These are phyloP conservation scores for Papilio gigon DNA, from an alignment of 2,888 invertebrate genomes.

Conservation along the genomic window DNA sequence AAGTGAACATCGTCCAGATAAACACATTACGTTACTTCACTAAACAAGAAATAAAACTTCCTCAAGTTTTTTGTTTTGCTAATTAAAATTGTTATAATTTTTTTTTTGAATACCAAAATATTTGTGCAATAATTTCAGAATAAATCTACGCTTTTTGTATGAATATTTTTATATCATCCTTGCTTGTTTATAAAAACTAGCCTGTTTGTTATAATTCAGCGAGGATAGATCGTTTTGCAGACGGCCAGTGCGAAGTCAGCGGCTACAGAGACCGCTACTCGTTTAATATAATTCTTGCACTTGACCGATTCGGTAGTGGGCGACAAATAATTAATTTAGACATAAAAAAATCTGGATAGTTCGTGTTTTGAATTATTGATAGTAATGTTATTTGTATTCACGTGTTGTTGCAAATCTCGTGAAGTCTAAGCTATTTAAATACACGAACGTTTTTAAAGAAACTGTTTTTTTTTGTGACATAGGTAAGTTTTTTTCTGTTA, in stretches of 20 bases:
- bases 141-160: conserved; percentile 4
- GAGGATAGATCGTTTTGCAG: conserved; percentile 54
- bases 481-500: conserved; percentile 24
- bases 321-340: conserved; percentile 45
- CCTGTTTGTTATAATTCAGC: conserved; percentile 40
- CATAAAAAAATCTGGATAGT: conserved; percentile 36
- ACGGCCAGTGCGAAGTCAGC: conserved; percentile 49
- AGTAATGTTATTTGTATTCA: conserved; percentile 21
- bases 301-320: conserved; percentile 56
- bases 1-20: too few relatives aligned
- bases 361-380: conserved; percentile 8
- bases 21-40: background rate
- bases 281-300: conserved; percentile 64
- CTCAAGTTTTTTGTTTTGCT: background rate
- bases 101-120: background rate
- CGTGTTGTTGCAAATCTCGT: background rate
- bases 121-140: background rate
- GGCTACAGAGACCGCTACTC: conserved; percentile 44
- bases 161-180: background rate
- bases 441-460: background rate
- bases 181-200: conserved; percentile 26
- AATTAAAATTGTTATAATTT: conserved; percentile 7
- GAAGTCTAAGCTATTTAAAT: conserved; percentile 5
- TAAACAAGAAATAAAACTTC: background rate
- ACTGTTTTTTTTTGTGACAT: background rate